Evolutionary conservation across 2,113 vertebrate genomes (phyloP), one percentile per base, ranked within the genome.

Genomic region (Coregonus clupeaformis): DNA sequence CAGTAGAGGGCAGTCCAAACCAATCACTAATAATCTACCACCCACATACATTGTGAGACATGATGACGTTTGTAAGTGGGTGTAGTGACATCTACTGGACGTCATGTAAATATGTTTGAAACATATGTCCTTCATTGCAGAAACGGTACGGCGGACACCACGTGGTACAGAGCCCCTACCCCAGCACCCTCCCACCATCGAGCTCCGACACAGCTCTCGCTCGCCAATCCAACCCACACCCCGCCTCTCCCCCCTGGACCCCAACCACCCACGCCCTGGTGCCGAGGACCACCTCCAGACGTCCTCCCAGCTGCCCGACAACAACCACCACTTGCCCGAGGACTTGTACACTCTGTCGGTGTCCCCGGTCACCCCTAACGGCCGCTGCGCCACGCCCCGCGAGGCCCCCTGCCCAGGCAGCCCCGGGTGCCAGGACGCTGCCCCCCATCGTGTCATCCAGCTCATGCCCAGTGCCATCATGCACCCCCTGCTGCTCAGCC

Each of bases 401-500:
- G 96, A 98, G 12, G 69, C 87, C 60, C 92, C 91, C 3, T 95
- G 94, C 82, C 86, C 94, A 3, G 91, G 90, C 75, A 97, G 95
- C 86, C 96, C 95, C 0, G 92, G 93, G 57, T 93, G 91, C 78
- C 96, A 96, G 84, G 96, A 91, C 80, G 78, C 75, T 0, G 82
- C 80, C 16, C 89, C 91, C 83, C 94, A 95, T 0, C 94, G 97
- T 0, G 94, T 98, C 81, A 98, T 99, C 88, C 97, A 99, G 91
- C 94, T 98, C 80, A 97, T 98, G 94, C 96, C 97, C 76, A 98
- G 96, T 69, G 87, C 97, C 79, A 98, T 98, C 89, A 97, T 98
- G 96, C 97, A 98, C 93, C 97, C 97, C 6, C 87, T 98, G 88
- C 94, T 98, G 86, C 87, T 97, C 76, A 97, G 96, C 85, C 91